A percentile compares a stretch with the other conserved stretches of the same genome.
Evolutionary conservation across 2,113 vertebrate species (phyloP).

Genomic region (Chunga burmeisteri): DNA sequence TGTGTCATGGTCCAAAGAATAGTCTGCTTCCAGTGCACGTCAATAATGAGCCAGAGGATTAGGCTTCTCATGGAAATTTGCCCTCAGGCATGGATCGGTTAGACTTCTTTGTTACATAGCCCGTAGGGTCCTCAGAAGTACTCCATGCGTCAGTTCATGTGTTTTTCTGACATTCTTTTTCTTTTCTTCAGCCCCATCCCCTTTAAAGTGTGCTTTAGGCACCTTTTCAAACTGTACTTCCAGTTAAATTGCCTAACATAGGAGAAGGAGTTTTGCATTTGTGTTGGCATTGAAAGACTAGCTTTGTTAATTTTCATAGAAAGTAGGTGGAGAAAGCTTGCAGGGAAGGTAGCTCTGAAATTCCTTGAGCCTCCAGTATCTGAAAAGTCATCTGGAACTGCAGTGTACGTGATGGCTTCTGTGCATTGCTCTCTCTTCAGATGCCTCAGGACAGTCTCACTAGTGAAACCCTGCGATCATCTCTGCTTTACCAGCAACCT

Average conservation of each 20-base stretch:
- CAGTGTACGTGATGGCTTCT: neutral
- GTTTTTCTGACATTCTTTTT: neutral
- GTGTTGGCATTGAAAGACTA: neutral
- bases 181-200: neutral
- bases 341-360: neutral
- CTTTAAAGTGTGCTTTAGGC: neutral
- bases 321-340: neutral
- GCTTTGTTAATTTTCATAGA: slow-evolving; percentile 13
- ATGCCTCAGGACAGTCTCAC: slow-evolving; percentile 77
- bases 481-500: slow-evolving; percentile 79
- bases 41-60: neutral
- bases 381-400: neutral
- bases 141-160: neutral
- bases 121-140: neutral
- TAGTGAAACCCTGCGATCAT: slow-evolving; percentile 76
- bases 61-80: neutral
- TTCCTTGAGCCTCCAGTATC: neutral
- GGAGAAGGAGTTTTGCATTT: slow-evolving; percentile 2
- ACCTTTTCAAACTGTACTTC: neutral
- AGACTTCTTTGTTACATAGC: neutral
- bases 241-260: neutral
- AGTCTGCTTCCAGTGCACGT: neutral
- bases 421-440: slow-evolving; percentile 56
- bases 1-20: neutral
- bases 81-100: neutral